Evolutionary conservation across 2,888 invertebrate genomes (phyloP), one percentile per base, ranked within the genome.

Genomic region (Thymelicus sylvestris): DNA sequence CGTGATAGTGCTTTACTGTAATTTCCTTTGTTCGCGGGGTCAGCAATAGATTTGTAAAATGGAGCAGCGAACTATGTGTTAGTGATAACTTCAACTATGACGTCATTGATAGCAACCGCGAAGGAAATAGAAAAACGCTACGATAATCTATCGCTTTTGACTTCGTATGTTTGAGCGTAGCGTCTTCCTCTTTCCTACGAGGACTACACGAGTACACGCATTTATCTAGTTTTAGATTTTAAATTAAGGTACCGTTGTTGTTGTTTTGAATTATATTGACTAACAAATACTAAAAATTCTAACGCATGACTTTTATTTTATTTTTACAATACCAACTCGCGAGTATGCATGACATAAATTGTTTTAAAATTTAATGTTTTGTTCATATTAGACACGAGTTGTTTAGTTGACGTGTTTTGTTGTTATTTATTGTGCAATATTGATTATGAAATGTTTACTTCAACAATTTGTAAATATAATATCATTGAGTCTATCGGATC

Each of bases 261-360:
- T 81, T 75, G 78, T 87, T 92, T 91, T 91, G 85, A 90, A 90
- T 89, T 83, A 86, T 83, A 84, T 89, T 92, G 92, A 93, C 93
- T 93, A 93, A 93, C 93, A 89, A 85, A 78, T 83, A 92, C 92
- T 93, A 93, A 93, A 90, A 79, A 78, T 77, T 92, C 87, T 91
- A 91, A 90, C 86, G 93, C 92, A 93, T 93, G 92, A 93, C 93
- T 80, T 83, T 79, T 31, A 31, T 31, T 31, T 82, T 80, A 85
- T 87, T 89, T 83, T 83, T 90, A 90, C 82, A 78, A 83, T 83
- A 77, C 81, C 85, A 91, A 93, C 92, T 91, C 88, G 91, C 89
- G 90, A 90, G 91, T 91, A 81, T 92, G 93, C 93, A 93, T 93
- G 93, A 91, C 92, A 77, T 80, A 79, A 78, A 72, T 77, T 79